These are phyloP conservation scores for Misgurnus mizolepis DNA, from an alignment of 2,113 vertebrate genomes.

Conservation along the genomic window DNA sequence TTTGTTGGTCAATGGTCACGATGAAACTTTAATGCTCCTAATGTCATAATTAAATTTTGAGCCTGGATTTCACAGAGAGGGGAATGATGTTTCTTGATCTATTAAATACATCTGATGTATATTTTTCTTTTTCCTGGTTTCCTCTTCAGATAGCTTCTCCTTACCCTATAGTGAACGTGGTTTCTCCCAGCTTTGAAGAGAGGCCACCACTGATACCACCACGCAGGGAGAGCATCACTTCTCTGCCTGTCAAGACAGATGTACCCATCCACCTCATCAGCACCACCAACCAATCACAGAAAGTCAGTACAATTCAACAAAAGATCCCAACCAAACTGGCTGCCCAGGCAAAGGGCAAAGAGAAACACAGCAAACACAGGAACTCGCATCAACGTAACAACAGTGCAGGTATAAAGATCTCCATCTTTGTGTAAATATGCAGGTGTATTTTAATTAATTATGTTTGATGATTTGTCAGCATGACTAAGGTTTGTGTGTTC, in stretches of 20 bases:
- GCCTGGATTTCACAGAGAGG: no score
- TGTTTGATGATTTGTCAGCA: neutral
- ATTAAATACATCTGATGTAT: neutral
- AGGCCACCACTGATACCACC: conserved; percentile 74
- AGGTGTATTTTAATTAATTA: neutral
- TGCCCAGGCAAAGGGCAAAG: conserved; percentile 76
- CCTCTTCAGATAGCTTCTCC: conserved; percentile 12
- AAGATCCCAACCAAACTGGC: conserved; percentile 94
- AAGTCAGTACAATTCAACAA: conserved; percentile 81
- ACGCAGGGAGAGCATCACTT: conserved; percentile 79
- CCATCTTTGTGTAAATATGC: neutral
- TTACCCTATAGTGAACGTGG: neutral
- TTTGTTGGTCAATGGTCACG: no score
- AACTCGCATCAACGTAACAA: conserved; percentile 83
- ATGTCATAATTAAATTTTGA: no score
- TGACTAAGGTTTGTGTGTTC: no score
- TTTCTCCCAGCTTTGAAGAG: conserved; percentile 61
- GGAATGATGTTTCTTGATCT: no score
- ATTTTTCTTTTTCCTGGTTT: neutral
- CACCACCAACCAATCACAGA: conserved; percentile 85
- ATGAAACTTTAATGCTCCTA: no score
- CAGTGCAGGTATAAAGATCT: conserved; percentile 78
- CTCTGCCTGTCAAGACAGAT: conserved; percentile 69
- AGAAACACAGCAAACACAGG: conserved; percentile 77
- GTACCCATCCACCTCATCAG: conserved; percentile 87